phyloP scores from a whole-genome alignment of 2,797 vertebrate genomes.

The Echeneis naucrates region DNA sequence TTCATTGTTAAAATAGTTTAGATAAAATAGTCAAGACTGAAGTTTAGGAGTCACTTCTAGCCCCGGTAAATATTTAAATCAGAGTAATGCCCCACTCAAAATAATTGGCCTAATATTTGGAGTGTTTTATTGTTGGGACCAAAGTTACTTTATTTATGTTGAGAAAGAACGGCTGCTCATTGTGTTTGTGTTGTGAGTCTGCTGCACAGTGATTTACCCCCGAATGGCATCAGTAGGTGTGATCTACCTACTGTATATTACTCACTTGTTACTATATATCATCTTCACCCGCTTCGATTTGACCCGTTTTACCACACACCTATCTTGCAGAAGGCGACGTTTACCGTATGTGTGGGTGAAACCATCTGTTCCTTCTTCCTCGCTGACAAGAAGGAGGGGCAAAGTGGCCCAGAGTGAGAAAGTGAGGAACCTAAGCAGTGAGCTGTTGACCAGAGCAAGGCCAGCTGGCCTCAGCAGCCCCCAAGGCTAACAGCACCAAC shows the following conservation, averaged over 20 bases:
- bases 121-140: constrained; percentile 14
- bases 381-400: constrained; percentile 44
- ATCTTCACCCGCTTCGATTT: not conserved
- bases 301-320: not conserved
- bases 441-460: constrained; percentile 67
- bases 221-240: not conserved
- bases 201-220: constrained; percentile 11
- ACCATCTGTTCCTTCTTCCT: constrained; percentile 32
- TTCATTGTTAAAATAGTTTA: too few species aligned
- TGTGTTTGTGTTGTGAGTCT: constrained; percentile 12
- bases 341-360: constrained; percentile 13
- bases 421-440: constrained; percentile 63
- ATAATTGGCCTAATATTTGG: not conserved
- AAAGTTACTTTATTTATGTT: not conserved
- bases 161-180: not conserved
- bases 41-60: not conserved
- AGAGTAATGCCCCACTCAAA: not conserved
- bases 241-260: not conserved
- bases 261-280: constrained; percentile 21
- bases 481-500: constrained; percentile 65
- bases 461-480: constrained; percentile 70
- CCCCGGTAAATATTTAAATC: constrained; percentile 10
- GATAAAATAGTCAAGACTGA: too few species aligned
- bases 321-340: constrained; percentile 8
- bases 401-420: constrained; percentile 53